A percentile compares a stretch with the other conserved stretches of the same genome.
Conservation (phyloP, 2,888 invertebrate species). For the Nemotelus pantherinus region DNA sequence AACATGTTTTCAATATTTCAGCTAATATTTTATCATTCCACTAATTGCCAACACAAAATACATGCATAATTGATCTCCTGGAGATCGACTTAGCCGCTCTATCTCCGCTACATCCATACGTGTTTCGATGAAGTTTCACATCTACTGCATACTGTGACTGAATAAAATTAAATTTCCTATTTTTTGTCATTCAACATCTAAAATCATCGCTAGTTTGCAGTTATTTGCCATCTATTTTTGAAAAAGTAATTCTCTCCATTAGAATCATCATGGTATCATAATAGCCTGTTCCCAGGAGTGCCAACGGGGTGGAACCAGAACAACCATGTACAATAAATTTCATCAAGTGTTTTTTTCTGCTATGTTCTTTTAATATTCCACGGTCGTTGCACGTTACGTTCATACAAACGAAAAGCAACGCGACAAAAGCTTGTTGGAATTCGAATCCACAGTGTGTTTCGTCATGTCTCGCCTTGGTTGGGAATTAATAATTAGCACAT, state of each 20-base stretch:
- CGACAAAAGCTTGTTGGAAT: conserved; percentile 34
- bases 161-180: conserved; percentile 9
- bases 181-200: conserved; percentile 18
- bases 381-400: too few species aligned
- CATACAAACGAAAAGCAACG: not conserved
- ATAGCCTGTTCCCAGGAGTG: conserved; percentile 21
- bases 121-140: too few species aligned
- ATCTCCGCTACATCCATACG: too few species aligned
- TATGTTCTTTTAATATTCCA: conserved; percentile 1
- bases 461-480: conserved; percentile 26
- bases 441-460: conserved; percentile 27
- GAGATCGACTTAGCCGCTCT: too few species aligned
- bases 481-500: conserved; percentile 46
- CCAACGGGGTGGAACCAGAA: conserved; percentile 4
- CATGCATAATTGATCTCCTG: too few species aligned
- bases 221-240: conserved; percentile 38
- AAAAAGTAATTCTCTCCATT: not conserved
- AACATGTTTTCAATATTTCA: too few species aligned
- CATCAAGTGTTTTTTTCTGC: not conserved
- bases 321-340: conserved; percentile 24
- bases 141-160: not conserved
- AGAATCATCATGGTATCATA: not conserved
- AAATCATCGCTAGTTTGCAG: conserved; percentile 34
- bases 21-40: too few species aligned
- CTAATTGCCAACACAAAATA: too few species aligned